A percentile compares a stretch with the other conserved stretches of the same genome.
Conservation (phyloP, 53 echinoderm and acorn worm genomes). For the Actinopyga echinites region DNA sequence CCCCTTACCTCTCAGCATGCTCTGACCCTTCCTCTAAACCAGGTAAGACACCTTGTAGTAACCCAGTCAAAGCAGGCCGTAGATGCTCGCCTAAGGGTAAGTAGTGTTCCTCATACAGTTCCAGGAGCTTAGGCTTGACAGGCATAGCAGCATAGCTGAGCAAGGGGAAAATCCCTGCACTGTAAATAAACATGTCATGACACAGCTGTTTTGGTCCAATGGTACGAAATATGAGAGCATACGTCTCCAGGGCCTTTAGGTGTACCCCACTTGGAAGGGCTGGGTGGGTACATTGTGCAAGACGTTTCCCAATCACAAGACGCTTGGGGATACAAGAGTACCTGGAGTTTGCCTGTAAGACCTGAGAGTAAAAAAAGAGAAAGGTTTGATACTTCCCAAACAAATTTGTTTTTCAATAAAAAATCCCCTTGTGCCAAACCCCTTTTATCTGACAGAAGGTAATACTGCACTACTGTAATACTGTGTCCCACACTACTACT, state of each 20-base stretch:
- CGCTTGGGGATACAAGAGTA: conserved; percentile 91
- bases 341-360: conserved; percentile 85
- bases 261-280: conserved; percentile 98
- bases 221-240: conserved; percentile 91
- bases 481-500: no score
- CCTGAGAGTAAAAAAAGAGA: conserved; percentile 52
- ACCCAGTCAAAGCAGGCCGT: conserved; percentile 86
- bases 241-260: conserved; percentile 96
- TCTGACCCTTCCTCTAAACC: conserved; percentile 98
- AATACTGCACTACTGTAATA: background rate
- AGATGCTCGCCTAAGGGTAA: conserved; percentile 93
- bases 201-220: conserved; percentile 91
- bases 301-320: conserved; percentile 91
- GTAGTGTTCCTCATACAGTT: conserved; percentile 96
- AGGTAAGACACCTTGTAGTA: conserved; percentile 90
- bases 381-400: background rate
- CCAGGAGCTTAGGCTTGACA: conserved; percentile 86
- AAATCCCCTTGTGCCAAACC: no score
- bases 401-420: no score
- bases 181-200: conserved; percentile 98
- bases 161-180: conserved; percentile 95
- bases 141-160: conserved; percentile 96
- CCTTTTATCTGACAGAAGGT: no score
- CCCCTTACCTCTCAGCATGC: conserved; percentile 77
- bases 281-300: conserved; percentile 98